Conservation (phyloP, 2,888 invertebrate genomes). For the Agonopterix alstromeriana region DNA sequence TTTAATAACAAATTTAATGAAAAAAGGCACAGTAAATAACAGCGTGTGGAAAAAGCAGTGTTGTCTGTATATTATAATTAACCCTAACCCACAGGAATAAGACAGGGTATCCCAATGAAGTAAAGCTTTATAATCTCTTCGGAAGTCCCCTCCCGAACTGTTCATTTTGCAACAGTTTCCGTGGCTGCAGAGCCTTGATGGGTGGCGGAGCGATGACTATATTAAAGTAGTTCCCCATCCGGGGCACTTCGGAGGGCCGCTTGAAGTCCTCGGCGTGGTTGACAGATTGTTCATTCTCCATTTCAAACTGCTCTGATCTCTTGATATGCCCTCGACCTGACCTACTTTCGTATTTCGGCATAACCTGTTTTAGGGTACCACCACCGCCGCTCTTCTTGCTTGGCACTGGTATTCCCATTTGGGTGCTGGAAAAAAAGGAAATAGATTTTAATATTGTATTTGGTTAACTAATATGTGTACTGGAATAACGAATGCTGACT, state of each 20-base stretch:
- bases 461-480: neutral
- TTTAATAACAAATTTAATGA: too few species aligned
- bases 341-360: constrained; percentile 24
- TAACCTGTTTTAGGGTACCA: constrained; percentile 14
- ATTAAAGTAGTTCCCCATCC: constrained; percentile 70
- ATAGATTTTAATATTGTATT: neutral
- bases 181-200: constrained; percentile 57
- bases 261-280: constrained; percentile 33
- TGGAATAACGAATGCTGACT: neutral
- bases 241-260: constrained; percentile 46
- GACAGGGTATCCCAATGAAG: too few species aligned
- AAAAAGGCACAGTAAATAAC: too few species aligned
- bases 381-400: constrained; percentile 31
- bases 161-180: constrained; percentile 36
- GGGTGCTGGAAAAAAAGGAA: constrained; percentile 45
- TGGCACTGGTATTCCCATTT: constrained; percentile 68
- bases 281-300: constrained; percentile 16
- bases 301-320: constrained; percentile 32
- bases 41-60: too few species aligned
- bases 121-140: too few species aligned
- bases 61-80: too few species aligned
- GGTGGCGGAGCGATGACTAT: constrained; percentile 69
- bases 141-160: neutral
- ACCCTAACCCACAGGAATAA: too few species aligned
- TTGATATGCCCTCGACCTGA: constrained; percentile 30